Conservation (phyloP, 2,113 vertebrate species). For the Chaetodon trifascialis region DNA sequence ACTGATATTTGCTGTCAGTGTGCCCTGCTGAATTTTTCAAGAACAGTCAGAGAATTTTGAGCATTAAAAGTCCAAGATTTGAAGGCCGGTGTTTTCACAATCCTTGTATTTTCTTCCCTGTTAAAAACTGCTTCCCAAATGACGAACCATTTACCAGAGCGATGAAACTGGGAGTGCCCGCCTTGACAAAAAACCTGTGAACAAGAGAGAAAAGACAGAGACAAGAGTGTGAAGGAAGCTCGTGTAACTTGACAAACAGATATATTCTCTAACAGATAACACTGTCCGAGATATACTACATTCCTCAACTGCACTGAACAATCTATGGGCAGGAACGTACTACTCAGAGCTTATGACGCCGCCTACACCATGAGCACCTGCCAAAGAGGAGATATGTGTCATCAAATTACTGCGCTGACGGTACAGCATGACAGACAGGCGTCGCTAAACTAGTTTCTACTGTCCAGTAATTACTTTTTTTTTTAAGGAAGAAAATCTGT, state of each 20-base stretch:
- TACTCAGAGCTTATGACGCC: not conserved
- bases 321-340: not conserved
- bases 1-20: not conserved
- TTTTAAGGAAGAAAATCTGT: too few species aligned
- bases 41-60: not conserved
- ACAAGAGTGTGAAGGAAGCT: not conserved
- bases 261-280: not conserved
- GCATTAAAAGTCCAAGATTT: not conserved
- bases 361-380: not conserved
- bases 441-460: too few species aligned
- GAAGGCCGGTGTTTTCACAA: conserved; percentile 47
- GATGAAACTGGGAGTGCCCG: conserved; percentile 89
- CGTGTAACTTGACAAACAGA: not conserved
- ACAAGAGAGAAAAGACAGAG: conserved; percentile 43
- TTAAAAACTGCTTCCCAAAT: conserved; percentile 88
- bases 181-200: conserved; percentile 90
- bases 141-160: conserved; percentile 85
- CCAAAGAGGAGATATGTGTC: too few species aligned
- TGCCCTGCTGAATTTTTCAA: not conserved
- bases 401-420: not conserved
- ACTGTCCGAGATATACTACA: not conserved
- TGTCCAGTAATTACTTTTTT: too few species aligned
- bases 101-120: conserved; percentile 83
- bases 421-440: too few species aligned
- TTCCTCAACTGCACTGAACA: not conserved